phyloP scores from a whole-genome alignment of 2,888 invertebrate genomes.

The Toxonevra muliebris region DNA sequence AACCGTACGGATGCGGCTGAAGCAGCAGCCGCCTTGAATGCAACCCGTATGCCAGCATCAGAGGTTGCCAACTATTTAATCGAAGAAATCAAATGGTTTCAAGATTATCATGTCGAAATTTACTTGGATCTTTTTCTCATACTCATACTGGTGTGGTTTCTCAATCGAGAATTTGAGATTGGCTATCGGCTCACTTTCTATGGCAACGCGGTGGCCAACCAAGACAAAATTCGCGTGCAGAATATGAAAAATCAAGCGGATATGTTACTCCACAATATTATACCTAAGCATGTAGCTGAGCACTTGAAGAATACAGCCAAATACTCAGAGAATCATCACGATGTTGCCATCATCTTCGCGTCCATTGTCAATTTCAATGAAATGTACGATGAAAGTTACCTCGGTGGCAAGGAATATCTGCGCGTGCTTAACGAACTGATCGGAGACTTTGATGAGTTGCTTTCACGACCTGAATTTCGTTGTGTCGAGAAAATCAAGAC shows the following conservation, averaged over 20 bases:
- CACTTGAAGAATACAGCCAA: conserved; percentile 91
- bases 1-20: conserved; percentile 46
- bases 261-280: conserved; percentile 95
- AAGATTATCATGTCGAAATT: conserved; percentile 74
- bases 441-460: conserved; percentile 93
- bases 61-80: conserved; percentile 45
- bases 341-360: conserved; percentile 94
- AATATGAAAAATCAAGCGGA: conserved; percentile 96
- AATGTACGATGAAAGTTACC: conserved; percentile 96
- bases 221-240: conserved; percentile 88
- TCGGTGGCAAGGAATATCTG: conserved; percentile 93
- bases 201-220: conserved; percentile 88
- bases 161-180: conserved; percentile 96
- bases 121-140: conserved; percentile 83
- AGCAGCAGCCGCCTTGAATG: conserved; percentile 34
- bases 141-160: conserved; percentile 88
- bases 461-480: conserved; percentile 82
- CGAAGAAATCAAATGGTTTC: conserved; percentile 63
- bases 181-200: conserved; percentile 93
- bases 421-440: conserved; percentile 95
- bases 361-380: conserved; percentile 97
- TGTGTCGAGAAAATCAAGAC: conserved; percentile 98
- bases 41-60: conserved; percentile 30
- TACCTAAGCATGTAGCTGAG: conserved; percentile 94
- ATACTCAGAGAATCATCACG: conserved; percentile 93